phyloP scores from a whole-genome alignment of 1,140 invertebrate genomes.

The Theocolax elegans region DNA sequence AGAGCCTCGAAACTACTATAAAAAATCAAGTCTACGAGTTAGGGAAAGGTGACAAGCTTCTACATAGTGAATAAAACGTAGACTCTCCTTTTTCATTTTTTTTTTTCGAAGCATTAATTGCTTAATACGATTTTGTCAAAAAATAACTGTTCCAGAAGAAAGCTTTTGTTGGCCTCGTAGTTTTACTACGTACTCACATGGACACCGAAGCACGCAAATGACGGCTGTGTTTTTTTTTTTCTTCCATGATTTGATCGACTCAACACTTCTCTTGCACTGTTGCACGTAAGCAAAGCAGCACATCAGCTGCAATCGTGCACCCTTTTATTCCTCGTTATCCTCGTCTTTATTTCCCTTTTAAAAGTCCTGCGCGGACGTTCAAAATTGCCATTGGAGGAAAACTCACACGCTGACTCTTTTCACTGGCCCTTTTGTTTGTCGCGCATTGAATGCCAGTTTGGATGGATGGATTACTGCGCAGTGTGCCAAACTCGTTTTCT shows the following conservation, averaged over 20 bases:
- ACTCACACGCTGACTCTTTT: conserved; percentile 50
- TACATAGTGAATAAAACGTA: neutral
- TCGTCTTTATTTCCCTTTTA: neutral
- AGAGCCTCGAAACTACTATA: neutral
- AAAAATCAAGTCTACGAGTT: neutral
- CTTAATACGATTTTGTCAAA: conserved; percentile 26
- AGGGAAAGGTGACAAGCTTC: neutral
- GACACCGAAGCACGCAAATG: too few relatives aligned
- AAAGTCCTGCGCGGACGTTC: neutral
- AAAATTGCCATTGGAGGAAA: conserved; percentile 43
- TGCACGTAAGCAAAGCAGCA: conserved; percentile 19
- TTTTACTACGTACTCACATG: neutral
- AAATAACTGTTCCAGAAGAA: conserved; percentile 34
- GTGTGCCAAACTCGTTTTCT: conserved; percentile 26
- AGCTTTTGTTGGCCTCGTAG: too few relatives aligned
- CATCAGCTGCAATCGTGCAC: conserved; percentile 3
- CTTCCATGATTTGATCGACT: neutral
- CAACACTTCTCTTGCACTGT: conserved; percentile 1
- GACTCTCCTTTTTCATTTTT: neutral
- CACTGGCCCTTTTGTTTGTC: conserved; percentile 54
- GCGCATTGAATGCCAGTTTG: conserved; percentile 49
- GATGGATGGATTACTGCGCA: conserved; percentile 53
- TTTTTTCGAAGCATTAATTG: conserved; percentile 11
- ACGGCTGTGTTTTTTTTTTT: too few relatives aligned
- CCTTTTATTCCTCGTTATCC: neutral